phyloP scores from a whole-genome alignment of 2,113 vertebrate genomes.

The Ondatra zibethicus region DNA sequence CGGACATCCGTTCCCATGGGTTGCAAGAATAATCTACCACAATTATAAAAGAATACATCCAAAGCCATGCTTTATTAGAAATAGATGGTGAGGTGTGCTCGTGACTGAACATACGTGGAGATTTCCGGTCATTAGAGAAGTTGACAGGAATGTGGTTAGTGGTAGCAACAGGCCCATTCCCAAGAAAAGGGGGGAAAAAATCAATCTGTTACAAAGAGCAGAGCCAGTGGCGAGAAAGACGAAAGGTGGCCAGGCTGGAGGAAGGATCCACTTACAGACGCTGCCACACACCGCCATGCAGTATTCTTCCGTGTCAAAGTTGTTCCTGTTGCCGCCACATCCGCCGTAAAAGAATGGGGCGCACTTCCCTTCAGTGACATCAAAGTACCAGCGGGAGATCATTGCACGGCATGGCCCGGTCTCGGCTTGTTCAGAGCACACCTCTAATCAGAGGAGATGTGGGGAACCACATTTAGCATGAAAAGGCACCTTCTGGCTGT shows the following conservation, averaged over 20 bases:
- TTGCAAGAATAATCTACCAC: neutral
- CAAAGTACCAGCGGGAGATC: slow-evolving; percentile 99
- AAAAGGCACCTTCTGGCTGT: neutral
- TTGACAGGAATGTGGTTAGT: slow-evolving; percentile 83
- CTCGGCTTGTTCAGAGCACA: slow-evolving; percentile 97
- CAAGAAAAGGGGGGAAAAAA: slow-evolving; percentile 35
- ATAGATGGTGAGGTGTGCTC: slow-evolving; percentile 46
- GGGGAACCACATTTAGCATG: slow-evolving; percentile 88
- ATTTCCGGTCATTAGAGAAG: slow-evolving; percentile 58
- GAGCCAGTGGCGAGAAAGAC: slow-evolving; percentile 78
- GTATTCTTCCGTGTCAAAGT: slow-evolving; percentile 99
- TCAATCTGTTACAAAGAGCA: slow-evolving; percentile 66
- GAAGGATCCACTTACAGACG: slow-evolving; percentile 94
- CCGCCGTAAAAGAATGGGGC: slow-evolving; percentile 98
- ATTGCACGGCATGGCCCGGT: slow-evolving; percentile 97
- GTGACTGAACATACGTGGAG: slow-evolving; percentile 69
- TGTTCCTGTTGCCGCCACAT: slow-evolving; percentile 99
- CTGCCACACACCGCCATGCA: slow-evolving; percentile 99
- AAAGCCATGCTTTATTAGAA: slow-evolving; percentile 77
- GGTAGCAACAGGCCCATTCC: slow-evolving; percentile 76
- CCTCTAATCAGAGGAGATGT: slow-evolving; percentile 93
- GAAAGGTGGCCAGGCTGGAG: slow-evolving; percentile 75
- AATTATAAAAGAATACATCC: slow-evolving; percentile 60
- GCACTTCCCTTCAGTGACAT: slow-evolving; percentile 94
- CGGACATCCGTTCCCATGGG: neutral